Conservation (phyloP, 2,797 vertebrate genomes). For the Mallotus villosus region DNA sequence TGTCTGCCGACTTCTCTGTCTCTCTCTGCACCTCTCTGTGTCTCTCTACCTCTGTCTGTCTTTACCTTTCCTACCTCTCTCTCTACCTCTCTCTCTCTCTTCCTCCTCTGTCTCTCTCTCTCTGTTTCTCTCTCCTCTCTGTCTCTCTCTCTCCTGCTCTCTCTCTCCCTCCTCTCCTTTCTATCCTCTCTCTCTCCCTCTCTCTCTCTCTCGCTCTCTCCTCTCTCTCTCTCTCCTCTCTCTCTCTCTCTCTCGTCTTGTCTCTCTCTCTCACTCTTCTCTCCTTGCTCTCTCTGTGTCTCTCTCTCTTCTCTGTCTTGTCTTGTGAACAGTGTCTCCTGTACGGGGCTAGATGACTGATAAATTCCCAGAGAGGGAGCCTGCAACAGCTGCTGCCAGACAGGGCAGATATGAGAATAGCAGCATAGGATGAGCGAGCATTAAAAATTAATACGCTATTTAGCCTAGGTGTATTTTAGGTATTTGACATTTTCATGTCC, state of each 20-base stretch:
- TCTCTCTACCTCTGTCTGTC: not conserved
- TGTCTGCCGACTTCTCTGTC: not conserved
- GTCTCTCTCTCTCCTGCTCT: conserved; percentile 12
- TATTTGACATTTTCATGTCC: conserved; percentile 89
- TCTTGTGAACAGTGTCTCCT: conserved; percentile 66
- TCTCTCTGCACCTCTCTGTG: not conserved
- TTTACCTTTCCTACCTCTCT: not conserved
- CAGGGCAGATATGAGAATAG: conserved; percentile 87
- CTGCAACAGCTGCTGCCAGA: conserved; percentile 87
- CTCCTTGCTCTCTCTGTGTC: not conserved
- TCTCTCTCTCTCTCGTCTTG: too few species aligned
- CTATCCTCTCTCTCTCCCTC: conserved; percentile 36
- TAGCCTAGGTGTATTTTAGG: conserved; percentile 89
- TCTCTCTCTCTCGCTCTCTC: conserved; percentile 35
- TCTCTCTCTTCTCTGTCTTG: conserved; percentile 36
- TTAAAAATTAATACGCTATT: conserved; percentile 90
- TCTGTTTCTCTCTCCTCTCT: not conserved
- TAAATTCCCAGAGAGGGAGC: conserved; percentile 82
- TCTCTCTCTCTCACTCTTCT: too few species aligned
- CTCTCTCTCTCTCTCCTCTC: not conserved
- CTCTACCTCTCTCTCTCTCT: too few species aligned
- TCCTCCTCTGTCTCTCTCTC: not conserved
- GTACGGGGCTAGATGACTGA: conserved; percentile 78
- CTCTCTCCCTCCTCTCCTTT: conserved; percentile 36
- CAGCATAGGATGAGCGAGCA: conserved; percentile 85